Evolutionary conservation across 2,888 invertebrate genomes (phyloP), one percentile per base, ranked within the genome.

Genomic region (Ormyrus nitidulus): DNA sequence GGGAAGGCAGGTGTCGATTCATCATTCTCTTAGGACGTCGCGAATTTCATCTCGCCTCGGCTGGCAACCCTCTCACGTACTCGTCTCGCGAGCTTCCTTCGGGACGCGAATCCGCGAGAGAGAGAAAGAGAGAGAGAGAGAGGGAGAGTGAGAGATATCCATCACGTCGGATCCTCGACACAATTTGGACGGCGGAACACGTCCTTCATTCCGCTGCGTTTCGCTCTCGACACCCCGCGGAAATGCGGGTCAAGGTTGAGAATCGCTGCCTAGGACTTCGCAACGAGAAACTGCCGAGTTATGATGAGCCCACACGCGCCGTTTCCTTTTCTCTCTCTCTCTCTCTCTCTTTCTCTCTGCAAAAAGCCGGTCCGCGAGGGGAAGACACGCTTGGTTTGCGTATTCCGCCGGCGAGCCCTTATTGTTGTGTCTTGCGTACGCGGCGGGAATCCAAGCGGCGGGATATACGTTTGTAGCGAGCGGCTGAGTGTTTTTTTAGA

Each of bases 161-260:
- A 85, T 86, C 86, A 85, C 59, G 19, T 19, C 83, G 86, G 84
- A 88, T 88, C 86, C 87, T 88, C 87, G 86, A 88, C 88, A 87
- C 87, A 85, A 88, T 88, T 87, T 83, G 84, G 82, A 19, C 84
- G 84, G 80, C 85, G 80, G 68, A 83, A 83, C 86, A 85, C 87
- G 87, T 86, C 85, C 87, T 88, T 87, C 87, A 82, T 86, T 84
- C 86, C 74, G 46, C 54, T 74, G 8, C 62, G 66, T 59, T 64
- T 61, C 61, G 53, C 46, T 6, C 46, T 59, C 77, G 77, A 19
- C 19, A 19, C 61, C 59, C 54, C 53, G 73, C 65, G 73, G 79
- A 82, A 83, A 87, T 85, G 81, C 86, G 76, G 87, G 89, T 88
- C 89, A 89, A 89, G 89, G 88, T 88, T 87, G 85, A 84, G 83